phyloP scores from a whole-genome alignment of 2,888 invertebrate species.

The Stomorhina lunata region DNA sequence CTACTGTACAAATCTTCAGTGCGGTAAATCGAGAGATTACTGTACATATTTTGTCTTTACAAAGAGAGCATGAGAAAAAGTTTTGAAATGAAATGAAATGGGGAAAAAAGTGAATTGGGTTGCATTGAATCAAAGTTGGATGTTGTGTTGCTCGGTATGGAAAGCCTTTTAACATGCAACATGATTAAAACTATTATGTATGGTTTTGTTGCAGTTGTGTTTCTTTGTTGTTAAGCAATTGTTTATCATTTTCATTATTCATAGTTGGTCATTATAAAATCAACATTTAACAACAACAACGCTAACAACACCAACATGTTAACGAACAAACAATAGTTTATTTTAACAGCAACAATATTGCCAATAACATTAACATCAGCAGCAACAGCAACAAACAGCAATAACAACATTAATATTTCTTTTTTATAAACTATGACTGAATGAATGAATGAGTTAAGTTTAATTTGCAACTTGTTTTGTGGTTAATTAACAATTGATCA shows the following conservation, averaged over 20 bases:
- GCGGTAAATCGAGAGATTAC: no score
- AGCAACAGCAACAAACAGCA: conserved; percentile 43
- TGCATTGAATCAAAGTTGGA: neutral
- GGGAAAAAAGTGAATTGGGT: no score
- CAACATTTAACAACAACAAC: conserved; percentile 5
- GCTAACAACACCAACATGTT: neutral
- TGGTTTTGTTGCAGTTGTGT: neutral
- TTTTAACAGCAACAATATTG: conserved; percentile 28
- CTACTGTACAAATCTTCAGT: no score
- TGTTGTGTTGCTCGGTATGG: conserved; percentile 16
- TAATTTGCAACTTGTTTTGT: conserved; percentile 69
- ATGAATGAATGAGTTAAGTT: conserved; percentile 62
- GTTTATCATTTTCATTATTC: conserved; percentile 46
- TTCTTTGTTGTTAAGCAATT: conserved; percentile 37
- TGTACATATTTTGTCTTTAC: no score
- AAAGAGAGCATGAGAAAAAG: neutral
- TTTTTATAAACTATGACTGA: neutral
- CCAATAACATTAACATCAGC: conserved; percentile 32
- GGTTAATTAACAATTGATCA: conserved; percentile 69
- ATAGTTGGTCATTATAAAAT: neutral
- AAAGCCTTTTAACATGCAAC: conserved; percentile 54
- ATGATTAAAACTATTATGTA: conserved; percentile 50
- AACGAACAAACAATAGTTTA: conserved; percentile 45
- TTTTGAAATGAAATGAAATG: no score
- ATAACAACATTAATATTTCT: conserved; percentile 23